Base-by-base conservation (phyloP, 2,113 vertebrate genomes). In the Mesoclemmys tuberculata region DNA sequence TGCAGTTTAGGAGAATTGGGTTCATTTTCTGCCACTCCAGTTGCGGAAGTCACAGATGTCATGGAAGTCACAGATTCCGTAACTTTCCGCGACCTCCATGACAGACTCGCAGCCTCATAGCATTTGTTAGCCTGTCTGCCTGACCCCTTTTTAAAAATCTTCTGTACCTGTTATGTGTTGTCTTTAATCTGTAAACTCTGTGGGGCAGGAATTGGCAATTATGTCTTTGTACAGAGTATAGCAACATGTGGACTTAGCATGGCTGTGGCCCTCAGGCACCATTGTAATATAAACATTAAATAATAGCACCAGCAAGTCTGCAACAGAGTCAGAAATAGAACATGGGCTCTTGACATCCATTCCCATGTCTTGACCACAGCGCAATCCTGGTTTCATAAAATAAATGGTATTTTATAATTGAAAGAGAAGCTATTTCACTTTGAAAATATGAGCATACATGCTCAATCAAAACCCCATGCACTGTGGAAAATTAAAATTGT, bases 341-440 rank as follows among this genome's bases (percentile, higher is more conserved):
- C 84, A 81, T 77, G 68, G 77, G 82, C 41, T 71, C 61, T 44
- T 90, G 68, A 75, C 54, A 90, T 95, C 51, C 88, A 51, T 74
- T 87, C 84, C 71, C 83, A 13, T 82, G 82, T 90, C 85, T 44
- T 46, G 46, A 84, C 85, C 85, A 84, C 75, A 92, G 88, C 61
- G 89, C 92, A 87, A 82, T 14, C 22, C 74, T 35, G 27, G 10
- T 88, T 95, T 87, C 29, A 51, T 92, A 61, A 92, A 95, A 77
- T 52, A 81, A 85, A 91, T 84, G 22, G 22, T 22, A 51, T 87
- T 94, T 96, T 95, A 92, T 91, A 91, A 89, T 48, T 56, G 49
- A 94, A 88, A 93, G 82, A 74, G 82, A 96, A 96, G 86, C 84
- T 61, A 91, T 96, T 96, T 95, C 87, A 92, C 93, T 86, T 90